Evolutionary conservation across 2,888 invertebrate species (phyloP), one percentile per base, ranked within the genome.

Genomic region (Himalopsyche kuldschensis): DNA sequence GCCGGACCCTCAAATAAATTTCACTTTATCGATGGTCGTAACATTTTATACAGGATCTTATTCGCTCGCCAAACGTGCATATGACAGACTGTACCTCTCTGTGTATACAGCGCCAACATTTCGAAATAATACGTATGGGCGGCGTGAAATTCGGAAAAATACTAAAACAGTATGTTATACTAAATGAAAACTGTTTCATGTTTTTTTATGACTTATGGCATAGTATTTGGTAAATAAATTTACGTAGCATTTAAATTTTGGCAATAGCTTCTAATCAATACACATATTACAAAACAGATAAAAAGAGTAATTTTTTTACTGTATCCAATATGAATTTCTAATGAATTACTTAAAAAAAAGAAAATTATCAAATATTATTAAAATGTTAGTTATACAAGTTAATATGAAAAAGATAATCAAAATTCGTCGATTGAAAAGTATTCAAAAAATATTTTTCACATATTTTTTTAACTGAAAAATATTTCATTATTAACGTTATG

Each of bases 21-120:
- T 80, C 46, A 80, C 35, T 82, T 84, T 82, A 82, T 84, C 80
- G 41, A 79, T 30, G 78, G 82, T 82, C 84, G 76, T 80, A 82
- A 82, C 80, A 75, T 82, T 84, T 84, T 82, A 82, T 80, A 78
- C 31, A 31, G 75, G 46, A 30, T 69, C 79, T 32, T 32, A 32
- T 82, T 48, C 55, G 46, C 24, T 24, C 55, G 47, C n/a, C 35
- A 75, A 79, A 69, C 79, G 79, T 82, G 79, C 79, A 47, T 82
- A 79, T 79, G 82, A 82, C 82, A 79, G 30, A 69, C n/a, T 30
- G 31, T 76, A 20, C 55, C 20, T 41, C 48, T 1, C 55, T 20
- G 55, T 55, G 55, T 55, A 55, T 55, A n/a, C 55, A 20, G 20
- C 15, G 20, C 55, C n/a, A 24, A 55, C 55, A 10, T 55, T 55